A percentile compares a stretch with the other conserved stretches of the same genome.
Evolutionary conservation across 2,797 vertebrate species (phyloP).

Genomic region (Enoplosus armatus): DNA sequence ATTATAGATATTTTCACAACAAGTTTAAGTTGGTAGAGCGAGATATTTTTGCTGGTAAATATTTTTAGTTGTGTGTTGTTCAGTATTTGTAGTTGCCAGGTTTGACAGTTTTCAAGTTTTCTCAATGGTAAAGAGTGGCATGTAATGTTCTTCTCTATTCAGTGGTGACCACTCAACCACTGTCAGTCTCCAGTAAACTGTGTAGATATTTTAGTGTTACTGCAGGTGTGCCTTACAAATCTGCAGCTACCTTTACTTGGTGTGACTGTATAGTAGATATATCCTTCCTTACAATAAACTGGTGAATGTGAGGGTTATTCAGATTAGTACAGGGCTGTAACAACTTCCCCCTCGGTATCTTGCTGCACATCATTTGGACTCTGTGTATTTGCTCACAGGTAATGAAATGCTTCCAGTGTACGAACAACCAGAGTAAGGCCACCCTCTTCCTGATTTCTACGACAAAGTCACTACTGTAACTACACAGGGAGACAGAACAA

Average conservation of each 20-base stretch:
- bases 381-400: slow-evolving; percentile 5
- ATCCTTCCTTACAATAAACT: not conserved
- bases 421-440: not conserved
- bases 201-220: not conserved
- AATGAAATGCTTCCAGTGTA: slow-evolving; percentile 1
- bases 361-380: not conserved
- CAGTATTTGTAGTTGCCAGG: too few relatives aligned
- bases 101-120: too few relatives aligned
- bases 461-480: not conserved
- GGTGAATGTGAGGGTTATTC: not conserved
- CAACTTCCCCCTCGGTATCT: slow-evolving; percentile 1
- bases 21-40: not conserved
- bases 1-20: not conserved
- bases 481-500: not conserved
- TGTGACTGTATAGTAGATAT: not conserved
- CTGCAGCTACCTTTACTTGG: not conserved
- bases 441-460: not conserved
- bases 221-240: not conserved
- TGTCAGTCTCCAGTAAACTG: too few relatives aligned
- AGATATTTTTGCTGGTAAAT: not conserved
- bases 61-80: not conserved
- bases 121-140: too few relatives aligned
- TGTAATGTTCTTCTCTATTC: too few relatives aligned
- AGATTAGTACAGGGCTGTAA: not conserved
- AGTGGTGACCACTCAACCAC: too few relatives aligned